phyloP scores from a whole-genome alignment of 2,888 invertebrate genomes.

The Dromius quadrimaculatus region DNA sequence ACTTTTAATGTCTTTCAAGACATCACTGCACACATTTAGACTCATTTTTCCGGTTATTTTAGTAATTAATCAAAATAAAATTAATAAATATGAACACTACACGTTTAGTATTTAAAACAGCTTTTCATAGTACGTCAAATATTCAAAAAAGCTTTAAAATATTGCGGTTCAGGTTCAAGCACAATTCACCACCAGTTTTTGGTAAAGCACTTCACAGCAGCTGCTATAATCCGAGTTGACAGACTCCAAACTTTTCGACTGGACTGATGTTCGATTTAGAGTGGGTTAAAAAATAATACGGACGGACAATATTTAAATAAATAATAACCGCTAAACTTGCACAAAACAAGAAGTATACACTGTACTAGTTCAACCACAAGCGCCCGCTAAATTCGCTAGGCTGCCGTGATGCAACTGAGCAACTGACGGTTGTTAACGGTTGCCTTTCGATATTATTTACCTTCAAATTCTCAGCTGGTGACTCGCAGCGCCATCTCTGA shows the following conservation, averaged over 20 bases:
- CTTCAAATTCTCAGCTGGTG: background rate
- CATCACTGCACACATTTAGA: conserved; percentile 69
- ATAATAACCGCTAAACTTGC: conserved; percentile 48
- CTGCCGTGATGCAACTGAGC: conserved; percentile 53
- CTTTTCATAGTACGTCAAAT: conserved; percentile 16
- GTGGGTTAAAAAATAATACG: conserved; percentile 7
- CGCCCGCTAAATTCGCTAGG: conserved; percentile 41
- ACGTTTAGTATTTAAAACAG: conserved; percentile 2
- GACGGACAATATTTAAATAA: conserved; percentile 50
- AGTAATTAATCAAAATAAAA: background rate
- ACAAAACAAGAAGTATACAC: conserved; percentile 47
- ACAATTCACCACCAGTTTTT: conserved; percentile 28
- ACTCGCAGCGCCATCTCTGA: conserved; percentile 35
- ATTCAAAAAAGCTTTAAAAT: background rate
- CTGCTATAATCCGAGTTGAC: conserved; percentile 40
- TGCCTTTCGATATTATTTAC: conserved; percentile 49
- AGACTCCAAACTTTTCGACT: conserved; percentile 21
- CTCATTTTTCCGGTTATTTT: conserved; percentile 64
- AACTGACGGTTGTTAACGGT: conserved; percentile 51
- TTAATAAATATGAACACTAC: conserved; percentile 19
- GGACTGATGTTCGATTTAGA: no score
- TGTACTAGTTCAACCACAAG: conserved; percentile 49
- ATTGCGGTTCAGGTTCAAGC: background rate
- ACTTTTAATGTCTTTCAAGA: conserved; percentile 71
- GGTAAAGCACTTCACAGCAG: conserved; percentile 27